Percentiles rank a stretch among this genome's conserved stretches.
Evolutionary conservation across 2,888 invertebrate species (phyloP).

Genomic region (Archaeoteleia sp.): DNA sequence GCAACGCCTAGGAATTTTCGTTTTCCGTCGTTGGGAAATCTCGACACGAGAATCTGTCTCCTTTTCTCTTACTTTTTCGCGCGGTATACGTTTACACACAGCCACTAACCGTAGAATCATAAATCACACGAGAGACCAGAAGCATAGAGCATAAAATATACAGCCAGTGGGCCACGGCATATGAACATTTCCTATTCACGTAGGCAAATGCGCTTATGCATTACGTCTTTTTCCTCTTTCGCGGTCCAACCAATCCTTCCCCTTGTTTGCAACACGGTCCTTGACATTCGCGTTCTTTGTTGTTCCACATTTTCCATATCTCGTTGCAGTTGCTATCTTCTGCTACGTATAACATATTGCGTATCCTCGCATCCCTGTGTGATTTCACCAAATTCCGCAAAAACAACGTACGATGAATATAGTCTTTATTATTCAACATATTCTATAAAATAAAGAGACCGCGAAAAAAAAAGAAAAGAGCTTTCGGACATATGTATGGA

Average conservation of each 20-base stretch:
- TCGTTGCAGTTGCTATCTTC: constrained; percentile 29
- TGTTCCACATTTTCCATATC: constrained; percentile 34
- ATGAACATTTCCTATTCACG: constrained; percentile 56
- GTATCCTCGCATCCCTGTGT: constrained; percentile 24
- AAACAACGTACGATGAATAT: no score
- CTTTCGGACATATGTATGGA: no score
- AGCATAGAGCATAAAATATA: constrained; percentile 57
- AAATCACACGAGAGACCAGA: constrained; percentile 56
- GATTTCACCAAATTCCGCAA: constrained; percentile 13
- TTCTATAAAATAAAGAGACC: no score
- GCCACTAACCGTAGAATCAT: constrained; percentile 45
- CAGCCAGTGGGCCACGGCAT: constrained; percentile 53
- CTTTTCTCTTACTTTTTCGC: constrained; percentile 29
- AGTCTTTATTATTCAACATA: no score
- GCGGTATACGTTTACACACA: constrained; percentile 31
- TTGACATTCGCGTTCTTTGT: constrained; percentile 43
- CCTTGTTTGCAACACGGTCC: constrained; percentile 39
- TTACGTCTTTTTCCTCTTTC: constrained; percentile 56
- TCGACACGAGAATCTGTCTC: constrained; percentile 46
- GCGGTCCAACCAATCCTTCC: constrained; percentile 47
- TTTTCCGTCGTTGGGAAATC: constrained; percentile 52
- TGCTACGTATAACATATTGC: constrained; percentile 33
- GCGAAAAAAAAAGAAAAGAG: no score
- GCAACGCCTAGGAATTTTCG: constrained; percentile 43
- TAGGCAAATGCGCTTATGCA: constrained; percentile 49